A percentile compares a stretch with the other conserved stretches of the same genome.
Conservation (phyloP, 2,113 vertebrate species). For the Chionodraco myersi region DNA sequence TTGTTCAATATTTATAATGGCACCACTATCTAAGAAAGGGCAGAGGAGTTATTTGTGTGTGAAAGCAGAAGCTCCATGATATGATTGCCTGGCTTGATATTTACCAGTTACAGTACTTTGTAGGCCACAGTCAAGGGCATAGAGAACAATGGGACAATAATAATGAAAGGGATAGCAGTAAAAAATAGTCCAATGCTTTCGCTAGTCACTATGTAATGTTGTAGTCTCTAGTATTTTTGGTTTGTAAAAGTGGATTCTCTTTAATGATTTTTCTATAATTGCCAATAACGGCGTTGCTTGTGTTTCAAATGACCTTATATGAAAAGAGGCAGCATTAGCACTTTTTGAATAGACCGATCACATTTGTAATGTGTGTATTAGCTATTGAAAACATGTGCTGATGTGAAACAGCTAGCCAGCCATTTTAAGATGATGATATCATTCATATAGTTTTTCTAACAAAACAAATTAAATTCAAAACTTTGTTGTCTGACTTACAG, state of each 20-base stretch:
- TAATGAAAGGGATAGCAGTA: not conserved
- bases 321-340: not conserved
- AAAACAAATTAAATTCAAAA: conserved; percentile 10
- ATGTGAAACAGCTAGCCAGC: not conserved
- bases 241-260: not conserved
- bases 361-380: not conserved
- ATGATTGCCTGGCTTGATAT: conserved; percentile 52
- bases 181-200: conserved; percentile 5
- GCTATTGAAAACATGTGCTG: not conserved
- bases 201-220: not conserved
- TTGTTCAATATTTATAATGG: conserved; percentile 78
- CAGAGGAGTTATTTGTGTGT: conserved; percentile 60
- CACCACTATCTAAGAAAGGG: conserved; percentile 15
- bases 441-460: not conserved
- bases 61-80: conserved; percentile 51
- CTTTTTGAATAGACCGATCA: not conserved
- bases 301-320: not conserved
- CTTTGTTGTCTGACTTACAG: conserved; percentile 1
- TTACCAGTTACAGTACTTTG: conserved; percentile 41
- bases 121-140: conserved; percentile 45
- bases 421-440: not conserved
- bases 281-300: not conserved
- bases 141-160: conserved; percentile 24
- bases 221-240: not conserved
- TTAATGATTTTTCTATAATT: not conserved